phyloP scores from a whole-genome alignment of 2,888 invertebrate species.

The Drosophila vallismaia region DNA sequence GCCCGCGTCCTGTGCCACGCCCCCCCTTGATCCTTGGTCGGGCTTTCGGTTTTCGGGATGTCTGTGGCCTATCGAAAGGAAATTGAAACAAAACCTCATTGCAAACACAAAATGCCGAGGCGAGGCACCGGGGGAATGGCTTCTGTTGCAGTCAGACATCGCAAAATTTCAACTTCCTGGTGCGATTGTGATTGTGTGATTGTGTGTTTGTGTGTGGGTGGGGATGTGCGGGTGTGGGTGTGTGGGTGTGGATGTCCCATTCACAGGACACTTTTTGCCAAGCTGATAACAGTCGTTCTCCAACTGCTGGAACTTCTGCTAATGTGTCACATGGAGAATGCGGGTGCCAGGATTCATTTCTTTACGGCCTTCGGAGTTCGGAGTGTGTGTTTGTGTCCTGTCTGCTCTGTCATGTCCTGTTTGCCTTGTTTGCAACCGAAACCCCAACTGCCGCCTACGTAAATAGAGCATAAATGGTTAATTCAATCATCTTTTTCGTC shows the following conservation, averaged over 20 bases:
- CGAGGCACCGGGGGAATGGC: conserved; percentile 5
- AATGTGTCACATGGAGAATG: conserved; percentile 62
- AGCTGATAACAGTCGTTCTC: conserved; percentile 58
- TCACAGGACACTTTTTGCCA: conserved; percentile 65
- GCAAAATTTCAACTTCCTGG: conserved; percentile 63
- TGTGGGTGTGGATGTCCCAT: conserved; percentile 45
- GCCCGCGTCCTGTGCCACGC: conserved; percentile 71
- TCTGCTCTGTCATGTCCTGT: conserved; percentile 38
- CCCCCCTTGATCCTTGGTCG: not conserved
- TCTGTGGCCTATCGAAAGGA: conserved; percentile 80
- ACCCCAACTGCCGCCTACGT: conserved; percentile 31
- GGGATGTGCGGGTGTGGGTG: conserved; percentile 3
- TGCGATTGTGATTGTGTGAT: not conserved
- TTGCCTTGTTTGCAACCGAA: conserved; percentile 35
- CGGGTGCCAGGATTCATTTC: conserved; percentile 60
- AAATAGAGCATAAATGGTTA: conserved; percentile 81
- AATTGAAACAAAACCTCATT: conserved; percentile 81
- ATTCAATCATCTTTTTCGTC: conserved; percentile 80
- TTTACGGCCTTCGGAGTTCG: not conserved
- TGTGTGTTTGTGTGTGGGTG: not conserved
- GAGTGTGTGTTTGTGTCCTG: conserved; percentile 16
- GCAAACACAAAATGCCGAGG: conserved; percentile 46
- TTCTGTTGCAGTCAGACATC: conserved; percentile 66
- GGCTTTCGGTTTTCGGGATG: conserved; percentile 52
- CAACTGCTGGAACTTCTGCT: conserved; percentile 25